These are phyloP conservation scores for Medauroidea extradentata DNA, from an alignment of 1,140 invertebrate genomes.

Conservation along the genomic window DNA sequence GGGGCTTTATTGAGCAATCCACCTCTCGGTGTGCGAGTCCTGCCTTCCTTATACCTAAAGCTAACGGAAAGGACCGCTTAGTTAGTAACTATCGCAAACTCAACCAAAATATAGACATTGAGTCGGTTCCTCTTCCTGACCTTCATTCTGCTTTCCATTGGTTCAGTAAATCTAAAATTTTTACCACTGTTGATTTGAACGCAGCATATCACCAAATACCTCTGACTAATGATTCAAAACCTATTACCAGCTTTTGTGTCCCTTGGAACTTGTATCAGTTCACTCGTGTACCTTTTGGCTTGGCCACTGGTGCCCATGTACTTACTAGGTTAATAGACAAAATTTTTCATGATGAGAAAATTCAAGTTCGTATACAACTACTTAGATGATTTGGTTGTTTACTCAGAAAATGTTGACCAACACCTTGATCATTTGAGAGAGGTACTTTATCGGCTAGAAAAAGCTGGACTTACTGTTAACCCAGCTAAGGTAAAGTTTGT, in stretches of 20 bases:
- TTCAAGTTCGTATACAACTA: neutral
- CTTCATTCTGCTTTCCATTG: no score
- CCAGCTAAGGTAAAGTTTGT: neutral
- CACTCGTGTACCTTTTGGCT: neutral
- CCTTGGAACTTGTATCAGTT: neutral
- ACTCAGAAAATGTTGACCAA: neutral
- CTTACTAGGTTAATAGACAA: neutral
- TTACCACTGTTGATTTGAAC: neutral
- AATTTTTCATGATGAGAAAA: neutral
- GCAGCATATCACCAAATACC: neutral
- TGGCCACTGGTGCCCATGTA: neutral
- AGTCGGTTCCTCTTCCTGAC: no score
- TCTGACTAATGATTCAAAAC: neutral
- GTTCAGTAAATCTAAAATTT: no score
- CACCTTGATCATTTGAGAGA: neutral
- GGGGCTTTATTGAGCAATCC: no score
- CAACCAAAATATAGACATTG: no score
- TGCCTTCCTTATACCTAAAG: no score
- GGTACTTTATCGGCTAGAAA: neutral
- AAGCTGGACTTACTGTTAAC: neutral
- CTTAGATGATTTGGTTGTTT: neutral
- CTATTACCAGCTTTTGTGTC: no score
- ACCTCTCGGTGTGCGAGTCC: no score
- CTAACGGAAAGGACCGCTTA: no score
- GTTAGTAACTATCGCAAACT: no score